phyloP scores from a whole-genome alignment of 2,888 invertebrate species.

The Conomelus anceps region DNA sequence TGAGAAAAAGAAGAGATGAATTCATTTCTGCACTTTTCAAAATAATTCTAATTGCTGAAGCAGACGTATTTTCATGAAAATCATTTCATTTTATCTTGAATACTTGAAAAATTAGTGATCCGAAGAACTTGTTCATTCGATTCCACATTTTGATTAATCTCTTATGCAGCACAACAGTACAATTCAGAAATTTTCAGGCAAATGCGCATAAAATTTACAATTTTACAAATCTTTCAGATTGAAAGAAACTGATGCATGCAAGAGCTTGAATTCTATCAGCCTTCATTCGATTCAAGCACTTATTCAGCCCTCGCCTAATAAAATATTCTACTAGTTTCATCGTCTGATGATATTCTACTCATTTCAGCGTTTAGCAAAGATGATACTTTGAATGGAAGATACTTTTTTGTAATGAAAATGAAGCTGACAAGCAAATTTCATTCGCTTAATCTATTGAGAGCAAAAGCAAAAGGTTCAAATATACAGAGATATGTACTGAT shows the following conservation, averaged over 20 bases:
- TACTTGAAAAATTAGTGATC: too few species aligned
- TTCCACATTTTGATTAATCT: background rate
- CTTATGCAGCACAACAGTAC: background rate
- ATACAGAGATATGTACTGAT: too few species aligned
- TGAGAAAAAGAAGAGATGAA: too few species aligned
- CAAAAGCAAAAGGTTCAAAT: background rate
- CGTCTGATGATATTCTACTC: too few species aligned
- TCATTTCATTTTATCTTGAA: too few species aligned
- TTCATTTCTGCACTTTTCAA: too few species aligned
- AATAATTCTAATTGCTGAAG: too few species aligned
- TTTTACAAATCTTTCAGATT: too few species aligned
- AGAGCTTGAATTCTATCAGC: background rate
- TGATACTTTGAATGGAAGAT: background rate
- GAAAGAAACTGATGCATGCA: background rate
- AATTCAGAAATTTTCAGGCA: background rate
- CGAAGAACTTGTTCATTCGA: background rate
- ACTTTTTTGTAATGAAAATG: background rate
- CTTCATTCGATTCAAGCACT: background rate
- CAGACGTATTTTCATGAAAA: too few species aligned
- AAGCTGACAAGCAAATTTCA: background rate
- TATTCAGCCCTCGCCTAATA: background rate
- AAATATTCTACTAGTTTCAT: too few species aligned
- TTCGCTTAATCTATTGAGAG: background rate
- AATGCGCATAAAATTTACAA: background rate
- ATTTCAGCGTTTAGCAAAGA: background rate